phyloP scores from a whole-genome alignment of 35 echinoderm and acorn worm genomes.

The Strongylocentrotus purpuratus region DNA sequence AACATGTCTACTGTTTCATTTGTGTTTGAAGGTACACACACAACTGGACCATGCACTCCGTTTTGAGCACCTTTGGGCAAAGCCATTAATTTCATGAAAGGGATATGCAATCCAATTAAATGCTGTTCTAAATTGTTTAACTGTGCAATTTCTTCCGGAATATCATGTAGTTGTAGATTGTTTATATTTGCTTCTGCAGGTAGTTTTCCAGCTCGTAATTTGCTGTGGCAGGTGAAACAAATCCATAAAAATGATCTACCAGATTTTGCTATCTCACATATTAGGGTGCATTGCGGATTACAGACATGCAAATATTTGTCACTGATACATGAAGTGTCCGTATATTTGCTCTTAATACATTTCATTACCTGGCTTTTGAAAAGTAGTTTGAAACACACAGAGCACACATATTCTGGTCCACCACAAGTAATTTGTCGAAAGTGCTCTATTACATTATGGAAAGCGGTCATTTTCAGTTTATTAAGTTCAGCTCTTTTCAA shows the following conservation, averaged over 20 bases:
- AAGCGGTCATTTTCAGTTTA: not conserved
- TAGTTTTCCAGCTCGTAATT: too few species aligned
- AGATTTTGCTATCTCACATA: constrained; percentile 43
- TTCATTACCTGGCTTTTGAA: constrained; percentile 59
- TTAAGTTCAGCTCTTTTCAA: too few species aligned
- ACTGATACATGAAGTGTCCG: constrained; percentile 32
- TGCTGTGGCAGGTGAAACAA: too few species aligned
- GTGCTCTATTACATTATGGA: not conserved
- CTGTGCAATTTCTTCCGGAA: constrained; percentile 27
- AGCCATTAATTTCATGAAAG: constrained; percentile 69
- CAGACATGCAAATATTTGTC: constrained; percentile 56
- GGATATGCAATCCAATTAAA: constrained; percentile 58
- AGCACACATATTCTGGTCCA: constrained; percentile 69
- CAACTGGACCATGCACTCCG: too few species aligned
- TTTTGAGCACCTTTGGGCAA: constrained; percentile 58
- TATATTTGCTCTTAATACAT: constrained; percentile 53
- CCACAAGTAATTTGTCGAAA: constrained; percentile 53
- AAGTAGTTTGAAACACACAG: constrained; percentile 56
- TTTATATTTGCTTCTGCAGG: too few species aligned
- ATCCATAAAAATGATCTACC: too few species aligned
- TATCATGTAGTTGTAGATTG: not conserved
- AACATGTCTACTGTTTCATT: too few species aligned
- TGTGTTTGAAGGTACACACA: too few species aligned
- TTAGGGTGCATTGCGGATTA: constrained; percentile 27
- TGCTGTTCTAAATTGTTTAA: constrained; percentile 63